Percentiles rank a stretch among this genome's conserved stretches.
These are phyloP conservation scores for Drosophila mimica DNA, from an alignment of 2,888 invertebrate genomes.

Conservation along the genomic window DNA sequence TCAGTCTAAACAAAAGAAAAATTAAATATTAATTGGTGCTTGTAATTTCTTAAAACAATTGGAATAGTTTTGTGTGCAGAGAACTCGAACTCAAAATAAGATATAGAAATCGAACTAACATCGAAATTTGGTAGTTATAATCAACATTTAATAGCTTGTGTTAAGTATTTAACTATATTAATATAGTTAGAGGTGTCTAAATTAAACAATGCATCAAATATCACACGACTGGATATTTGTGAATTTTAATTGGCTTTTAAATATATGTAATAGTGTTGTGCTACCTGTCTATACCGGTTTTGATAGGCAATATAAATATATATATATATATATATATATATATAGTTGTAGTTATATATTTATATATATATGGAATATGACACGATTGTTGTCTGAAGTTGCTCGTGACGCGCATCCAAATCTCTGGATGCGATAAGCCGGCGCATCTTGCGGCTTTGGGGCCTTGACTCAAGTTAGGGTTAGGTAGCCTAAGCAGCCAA, in stretches of 20 bases:
- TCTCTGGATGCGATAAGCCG: constrained; percentile 35
- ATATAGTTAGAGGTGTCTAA: background rate
- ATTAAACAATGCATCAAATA: constrained; percentile 21
- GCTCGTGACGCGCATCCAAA: constrained; percentile 54
- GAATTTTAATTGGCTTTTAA: constrained; percentile 4
- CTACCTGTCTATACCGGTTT: constrained; percentile 56
- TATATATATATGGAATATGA: background rate
- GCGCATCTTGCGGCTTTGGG: constrained; percentile 25
- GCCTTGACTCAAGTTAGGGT: constrained; percentile 53
- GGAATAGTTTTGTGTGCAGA: constrained; percentile 35
- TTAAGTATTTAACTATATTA: background rate
- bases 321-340: background rate
- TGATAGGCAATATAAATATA: background rate
- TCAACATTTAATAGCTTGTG: background rate
- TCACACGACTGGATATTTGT: constrained; percentile 1
- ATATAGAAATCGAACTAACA: constrained; percentile 8
- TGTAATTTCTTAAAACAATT: constrained; percentile 21
- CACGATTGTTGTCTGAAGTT: constrained; percentile 43
- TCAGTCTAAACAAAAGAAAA: background rate
- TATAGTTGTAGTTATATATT: background rate
- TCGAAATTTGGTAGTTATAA: background rate
- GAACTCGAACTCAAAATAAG: constrained; percentile 46
- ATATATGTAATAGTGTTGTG: constrained; percentile 33
- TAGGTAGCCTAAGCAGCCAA: constrained; percentile 10
- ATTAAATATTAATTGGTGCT: constrained; percentile 27